phyloP scores from a whole-genome alignment of 2,113 vertebrate species.

The Nothobranchius kuhntae region DNA sequence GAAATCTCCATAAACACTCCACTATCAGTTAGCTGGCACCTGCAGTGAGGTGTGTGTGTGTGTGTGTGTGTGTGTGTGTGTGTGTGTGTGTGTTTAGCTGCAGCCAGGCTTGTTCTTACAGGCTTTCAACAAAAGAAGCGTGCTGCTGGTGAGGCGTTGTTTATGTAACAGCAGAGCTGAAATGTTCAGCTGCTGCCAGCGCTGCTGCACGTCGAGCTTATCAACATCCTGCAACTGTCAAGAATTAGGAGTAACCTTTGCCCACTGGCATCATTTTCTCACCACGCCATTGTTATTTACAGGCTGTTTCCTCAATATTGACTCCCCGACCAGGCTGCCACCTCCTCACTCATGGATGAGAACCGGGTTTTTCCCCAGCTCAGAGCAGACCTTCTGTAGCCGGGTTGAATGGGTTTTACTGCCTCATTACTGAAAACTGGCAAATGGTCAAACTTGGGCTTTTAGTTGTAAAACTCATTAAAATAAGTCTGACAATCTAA shows the following conservation, averaged over 20 bases:
- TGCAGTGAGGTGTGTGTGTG: background rate
- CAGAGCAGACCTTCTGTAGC: background rate
- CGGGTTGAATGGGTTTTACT: background rate
- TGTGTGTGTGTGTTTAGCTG: background rate
- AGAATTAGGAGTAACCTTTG: constrained; percentile 4
- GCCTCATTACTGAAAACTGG: background rate
- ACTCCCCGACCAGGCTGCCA: background rate
- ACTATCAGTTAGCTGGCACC: background rate
- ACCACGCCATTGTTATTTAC: constrained; percentile 11
- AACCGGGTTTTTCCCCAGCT: constrained; percentile 11
- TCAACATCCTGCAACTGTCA: constrained; percentile 53
- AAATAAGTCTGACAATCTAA: too few species aligned
- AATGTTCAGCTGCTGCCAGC: constrained; percentile 12
- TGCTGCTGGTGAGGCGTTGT: constrained; percentile 11
- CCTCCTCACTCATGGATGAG: constrained; percentile 8
- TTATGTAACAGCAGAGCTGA: constrained; percentile 2
- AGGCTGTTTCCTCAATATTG: constrained; percentile 13
- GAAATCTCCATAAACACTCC: background rate
- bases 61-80: too few species aligned
- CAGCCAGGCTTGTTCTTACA: constrained; percentile 17
- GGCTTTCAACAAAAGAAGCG: constrained; percentile 3
- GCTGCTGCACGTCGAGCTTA: constrained; percentile 19
- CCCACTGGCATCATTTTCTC: constrained; percentile 9
- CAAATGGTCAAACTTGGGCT: constrained; percentile 14
- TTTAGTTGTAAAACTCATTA: too few species aligned